Conservation (phyloP, 2,888 invertebrate genomes). For the Crepidodera aurea region DNA sequence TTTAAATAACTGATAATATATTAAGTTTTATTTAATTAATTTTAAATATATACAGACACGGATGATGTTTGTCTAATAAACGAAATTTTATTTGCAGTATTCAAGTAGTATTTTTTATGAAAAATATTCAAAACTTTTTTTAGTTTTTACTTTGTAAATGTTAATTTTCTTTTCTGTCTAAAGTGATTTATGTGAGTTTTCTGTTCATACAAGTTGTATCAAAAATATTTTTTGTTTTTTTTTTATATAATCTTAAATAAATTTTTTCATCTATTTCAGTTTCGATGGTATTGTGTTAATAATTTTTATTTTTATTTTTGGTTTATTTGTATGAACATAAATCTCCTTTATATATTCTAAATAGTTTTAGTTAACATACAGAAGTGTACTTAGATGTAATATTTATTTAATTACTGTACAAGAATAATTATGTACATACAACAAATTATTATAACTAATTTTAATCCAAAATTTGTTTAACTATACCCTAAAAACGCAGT, state of each 20-base stretch:
- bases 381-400: constrained; percentile 33
- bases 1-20: constrained; percentile 12
- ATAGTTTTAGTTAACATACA: constrained; percentile 24
- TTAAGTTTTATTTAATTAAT: constrained; percentile 10
- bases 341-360: constrained; percentile 5
- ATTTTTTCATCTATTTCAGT: too few relatives aligned
- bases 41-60: background rate
- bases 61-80: constrained; percentile 3
- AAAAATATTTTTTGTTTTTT: too few relatives aligned
- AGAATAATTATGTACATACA: constrained; percentile 35
- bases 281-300: too few relatives aligned
- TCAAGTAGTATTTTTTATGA: constrained; percentile 42
- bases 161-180: constrained; percentile 9
- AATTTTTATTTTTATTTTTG: background rate
- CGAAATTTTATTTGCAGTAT: constrained; percentile 43
- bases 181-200: constrained; percentile 4
- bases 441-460: constrained; percentile 19
- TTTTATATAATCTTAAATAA: too few relatives aligned
- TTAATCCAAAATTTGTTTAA: constrained; percentile 14
- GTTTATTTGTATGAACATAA: background rate
- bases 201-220: background rate
- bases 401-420: constrained; percentile 37
- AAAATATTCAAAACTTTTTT: background rate
- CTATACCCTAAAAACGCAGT: background rate
- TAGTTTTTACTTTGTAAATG: constrained; percentile 8